These are phyloP conservation scores for Epinephelus awoara DNA, from an alignment of 2,797 vertebrate species.

Conservation along the genomic window DNA sequence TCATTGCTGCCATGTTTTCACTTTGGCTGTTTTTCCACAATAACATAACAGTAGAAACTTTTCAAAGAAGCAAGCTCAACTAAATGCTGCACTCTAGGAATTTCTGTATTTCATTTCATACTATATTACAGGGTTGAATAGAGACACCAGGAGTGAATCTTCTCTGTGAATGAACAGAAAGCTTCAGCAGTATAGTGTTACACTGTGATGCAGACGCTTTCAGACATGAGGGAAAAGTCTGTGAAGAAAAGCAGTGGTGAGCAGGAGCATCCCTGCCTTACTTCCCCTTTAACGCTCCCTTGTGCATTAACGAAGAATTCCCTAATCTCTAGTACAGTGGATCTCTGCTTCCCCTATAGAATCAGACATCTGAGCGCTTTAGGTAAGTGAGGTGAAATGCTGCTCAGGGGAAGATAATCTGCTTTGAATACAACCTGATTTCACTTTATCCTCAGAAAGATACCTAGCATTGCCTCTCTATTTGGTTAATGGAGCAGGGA, in stretches of 20 bases:
- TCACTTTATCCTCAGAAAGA: conserved; percentile 62
- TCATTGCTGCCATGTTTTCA: conserved; percentile 6
- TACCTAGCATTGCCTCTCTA: conserved; percentile 44
- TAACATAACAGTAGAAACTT: conserved; percentile 10
- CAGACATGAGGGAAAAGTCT: not conserved
- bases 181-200: conserved; percentile 3
- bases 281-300: conserved; percentile 27
- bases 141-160: conserved; percentile 21
- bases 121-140: conserved; percentile 24
- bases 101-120: conserved; percentile 34
- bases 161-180: conserved; percentile 15
- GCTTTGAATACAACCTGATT: conserved; percentile 75
- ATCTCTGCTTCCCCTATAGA: conserved; percentile 48
- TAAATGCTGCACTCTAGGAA: conserved; percentile 8
- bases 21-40: not conserved
- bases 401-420: conserved; percentile 74
- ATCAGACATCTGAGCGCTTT: conserved; percentile 50
- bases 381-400: conserved; percentile 60
- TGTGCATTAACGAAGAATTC: conserved; percentile 49
- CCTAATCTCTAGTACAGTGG: conserved; percentile 53
- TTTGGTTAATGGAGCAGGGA: conserved; percentile 68
- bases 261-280: conserved; percentile 18
- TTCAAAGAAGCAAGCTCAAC: conserved; percentile 17
- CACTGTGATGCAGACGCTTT: conserved; percentile 16
- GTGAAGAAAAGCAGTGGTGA: conserved; percentile 22